phyloP scores from a whole-genome alignment of 2,888 invertebrate genomes.

The Papilio demoleus region DNA sequence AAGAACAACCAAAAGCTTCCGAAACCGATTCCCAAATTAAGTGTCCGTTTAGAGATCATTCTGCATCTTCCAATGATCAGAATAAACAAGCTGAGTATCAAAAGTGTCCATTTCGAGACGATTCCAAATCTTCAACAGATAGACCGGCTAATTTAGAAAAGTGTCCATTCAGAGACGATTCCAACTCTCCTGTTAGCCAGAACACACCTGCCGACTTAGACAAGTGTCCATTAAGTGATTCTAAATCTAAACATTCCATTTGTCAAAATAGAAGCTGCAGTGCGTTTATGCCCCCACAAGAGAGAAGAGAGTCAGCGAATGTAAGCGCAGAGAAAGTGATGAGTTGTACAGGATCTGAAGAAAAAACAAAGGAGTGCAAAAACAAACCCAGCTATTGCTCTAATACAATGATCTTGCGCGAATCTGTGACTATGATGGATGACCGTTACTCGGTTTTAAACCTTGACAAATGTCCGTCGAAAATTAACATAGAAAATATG shows the following conservation, averaged over 20 bases:
- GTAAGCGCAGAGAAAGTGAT: constrained; percentile 12
- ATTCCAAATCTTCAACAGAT: neutral
- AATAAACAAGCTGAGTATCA: constrained; percentile 6
- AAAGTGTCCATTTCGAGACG: constrained; percentile 1
- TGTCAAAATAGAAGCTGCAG: neutral
- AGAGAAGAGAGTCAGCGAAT: neutral
- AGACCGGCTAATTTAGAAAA: neutral
- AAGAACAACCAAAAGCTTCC: neutral
- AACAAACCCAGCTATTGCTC: constrained; percentile 32
- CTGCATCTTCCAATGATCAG: neutral
- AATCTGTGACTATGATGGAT: neutral
- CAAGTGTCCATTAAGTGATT: neutral
- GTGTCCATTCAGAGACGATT: neutral
- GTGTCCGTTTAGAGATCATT: neutral
- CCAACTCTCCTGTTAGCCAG: neutral
- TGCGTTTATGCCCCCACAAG: neutral
- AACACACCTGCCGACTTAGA: neutral
- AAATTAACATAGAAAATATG: constrained; percentile 19
- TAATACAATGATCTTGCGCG: neutral
- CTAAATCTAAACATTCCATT: neutral
- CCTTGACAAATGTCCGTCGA: constrained; percentile 29
- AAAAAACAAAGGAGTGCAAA: constrained; percentile 18
- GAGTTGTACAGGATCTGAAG: constrained; percentile 10
- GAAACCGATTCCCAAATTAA: neutral
- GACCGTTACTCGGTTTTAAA: constrained; percentile 12